These are phyloP conservation scores for Eupithecia pulchellata DNA, from an alignment of 2,888 invertebrate species.

Conservation along the genomic window DNA sequence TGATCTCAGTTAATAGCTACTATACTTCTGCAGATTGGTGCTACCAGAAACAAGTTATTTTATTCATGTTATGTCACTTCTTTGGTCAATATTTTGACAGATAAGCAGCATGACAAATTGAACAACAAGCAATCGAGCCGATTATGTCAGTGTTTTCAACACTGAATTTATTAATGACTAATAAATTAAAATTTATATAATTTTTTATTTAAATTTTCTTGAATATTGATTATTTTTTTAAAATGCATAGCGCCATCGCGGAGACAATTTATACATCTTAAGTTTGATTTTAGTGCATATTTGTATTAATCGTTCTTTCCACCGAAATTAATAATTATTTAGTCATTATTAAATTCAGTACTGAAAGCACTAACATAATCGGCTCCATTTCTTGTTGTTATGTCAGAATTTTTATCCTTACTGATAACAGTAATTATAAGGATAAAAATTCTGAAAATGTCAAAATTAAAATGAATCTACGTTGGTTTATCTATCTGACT, in stretches of 20 bases:
- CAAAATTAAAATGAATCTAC: neutral
- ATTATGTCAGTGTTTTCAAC: constrained; percentile 30
- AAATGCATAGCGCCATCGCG: too few relatives aligned
- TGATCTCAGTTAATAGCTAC: neutral
- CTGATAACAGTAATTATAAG: too few relatives aligned
- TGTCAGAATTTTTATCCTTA: too few relatives aligned
- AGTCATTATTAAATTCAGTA: constrained; percentile 29
- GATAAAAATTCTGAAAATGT: too few relatives aligned
- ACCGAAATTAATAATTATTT: constrained; percentile 13
- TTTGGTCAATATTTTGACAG: constrained; percentile 37
- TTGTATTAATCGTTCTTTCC: too few relatives aligned
- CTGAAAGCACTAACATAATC: constrained; percentile 29
- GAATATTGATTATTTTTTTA: too few relatives aligned
- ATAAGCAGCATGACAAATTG: constrained; percentile 32
- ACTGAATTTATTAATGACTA: constrained; percentile 29
- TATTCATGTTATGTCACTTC: constrained; percentile 21
- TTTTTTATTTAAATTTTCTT: too few relatives aligned
- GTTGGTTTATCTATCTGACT: neutral
- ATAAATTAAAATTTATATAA: too few relatives aligned
- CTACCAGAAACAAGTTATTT: constrained; percentile 3
- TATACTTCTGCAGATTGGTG: neutral
- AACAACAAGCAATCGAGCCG: constrained; percentile 21
- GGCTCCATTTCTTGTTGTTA: constrained; percentile 18
- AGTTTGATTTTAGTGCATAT: too few relatives aligned
- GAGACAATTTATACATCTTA: too few relatives aligned